Evolutionary conservation across 2,797 vertebrate species (phyloP).

Genomic region (Heterohyrax brucei): DNA sequence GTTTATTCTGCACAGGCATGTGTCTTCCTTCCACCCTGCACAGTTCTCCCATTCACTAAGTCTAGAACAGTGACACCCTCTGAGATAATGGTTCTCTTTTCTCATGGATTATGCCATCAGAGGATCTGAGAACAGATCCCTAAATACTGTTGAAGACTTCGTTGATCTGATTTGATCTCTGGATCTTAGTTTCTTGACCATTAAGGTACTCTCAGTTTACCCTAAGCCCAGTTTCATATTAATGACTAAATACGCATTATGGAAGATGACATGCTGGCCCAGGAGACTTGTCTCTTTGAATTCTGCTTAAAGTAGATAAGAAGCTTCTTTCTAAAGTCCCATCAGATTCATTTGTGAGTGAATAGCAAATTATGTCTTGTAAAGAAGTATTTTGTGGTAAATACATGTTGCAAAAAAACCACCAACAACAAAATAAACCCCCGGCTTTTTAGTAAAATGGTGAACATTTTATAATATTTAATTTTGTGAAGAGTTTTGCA

Average conservation of each 20-base stretch:
- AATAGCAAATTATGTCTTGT: background rate
- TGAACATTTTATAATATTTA: constrained; percentile 31
- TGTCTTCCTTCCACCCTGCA: background rate
- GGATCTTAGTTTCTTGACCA: constrained; percentile 38
- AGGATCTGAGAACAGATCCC: background rate
- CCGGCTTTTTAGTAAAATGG: background rate
- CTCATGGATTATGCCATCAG: background rate
- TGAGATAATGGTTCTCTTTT: background rate
- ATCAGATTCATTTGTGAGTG: background rate
- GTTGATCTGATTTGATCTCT: background rate
- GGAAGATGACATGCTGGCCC: background rate
- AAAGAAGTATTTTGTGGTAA: background rate
- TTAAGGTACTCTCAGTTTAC: background rate
- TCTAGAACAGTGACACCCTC: background rate
- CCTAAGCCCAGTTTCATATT: background rate
- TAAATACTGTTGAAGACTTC: background rate
- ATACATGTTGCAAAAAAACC: background rate
- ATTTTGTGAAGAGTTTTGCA: background rate
- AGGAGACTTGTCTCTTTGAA: constrained; percentile 35
- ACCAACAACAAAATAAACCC: background rate
- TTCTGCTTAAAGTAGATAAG: background rate
- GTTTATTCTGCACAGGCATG: background rate
- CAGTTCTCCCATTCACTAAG: background rate
- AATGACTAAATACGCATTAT: background rate
- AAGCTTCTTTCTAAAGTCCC: constrained; percentile 11